phyloP scores from a whole-genome alignment of 1,140 invertebrate species.

The Mesaphorura yosii region DNA sequence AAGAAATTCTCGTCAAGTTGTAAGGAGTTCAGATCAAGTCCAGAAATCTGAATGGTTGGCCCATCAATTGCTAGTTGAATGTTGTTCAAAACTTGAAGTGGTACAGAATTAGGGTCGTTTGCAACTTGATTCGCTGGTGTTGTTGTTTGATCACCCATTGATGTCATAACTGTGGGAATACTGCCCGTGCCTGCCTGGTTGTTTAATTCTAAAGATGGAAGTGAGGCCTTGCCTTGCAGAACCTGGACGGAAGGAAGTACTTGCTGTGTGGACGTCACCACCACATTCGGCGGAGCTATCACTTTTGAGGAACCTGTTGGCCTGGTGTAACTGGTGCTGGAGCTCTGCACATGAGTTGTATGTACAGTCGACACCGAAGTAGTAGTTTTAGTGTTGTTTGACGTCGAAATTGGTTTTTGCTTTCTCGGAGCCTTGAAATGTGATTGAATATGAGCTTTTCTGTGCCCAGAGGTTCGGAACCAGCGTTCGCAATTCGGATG shows the following conservation, averaged over 20 bases:
- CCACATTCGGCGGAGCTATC: neutral
- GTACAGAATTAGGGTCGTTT: too few relatives aligned
- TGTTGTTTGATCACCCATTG: neutral
- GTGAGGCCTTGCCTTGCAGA: neutral
- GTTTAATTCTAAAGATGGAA: constrained; percentile 9
- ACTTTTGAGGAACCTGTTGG: constrained; percentile 11
- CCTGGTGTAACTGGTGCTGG: neutral
- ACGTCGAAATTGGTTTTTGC: neutral
- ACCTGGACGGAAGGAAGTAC: too few relatives aligned
- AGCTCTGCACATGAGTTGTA: too few relatives aligned
- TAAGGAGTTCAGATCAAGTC: constrained; percentile 38
- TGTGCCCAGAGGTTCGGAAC: constrained; percentile 57
- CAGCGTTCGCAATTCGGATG: constrained; percentile 49
- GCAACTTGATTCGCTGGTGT: too few relatives aligned
- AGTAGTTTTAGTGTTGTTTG: too few relatives aligned
- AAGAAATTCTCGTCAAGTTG: constrained; percentile 40
- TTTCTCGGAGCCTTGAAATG: constrained; percentile 40
- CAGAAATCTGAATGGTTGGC: constrained; percentile 36
- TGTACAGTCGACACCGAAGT: too few relatives aligned
- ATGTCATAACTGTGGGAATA: neutral
- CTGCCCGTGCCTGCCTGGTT: neutral
- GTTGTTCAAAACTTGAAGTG: constrained; percentile 31
- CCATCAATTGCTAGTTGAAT: constrained; percentile 39
- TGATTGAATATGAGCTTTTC: constrained; percentile 49
- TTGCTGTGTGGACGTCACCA: neutral